Evolutionary conservation across 30 jellyfish, hydroid and myxozoan genomes (phyloP).

Genomic region (Chrysaora quinquecirrha): DNA sequence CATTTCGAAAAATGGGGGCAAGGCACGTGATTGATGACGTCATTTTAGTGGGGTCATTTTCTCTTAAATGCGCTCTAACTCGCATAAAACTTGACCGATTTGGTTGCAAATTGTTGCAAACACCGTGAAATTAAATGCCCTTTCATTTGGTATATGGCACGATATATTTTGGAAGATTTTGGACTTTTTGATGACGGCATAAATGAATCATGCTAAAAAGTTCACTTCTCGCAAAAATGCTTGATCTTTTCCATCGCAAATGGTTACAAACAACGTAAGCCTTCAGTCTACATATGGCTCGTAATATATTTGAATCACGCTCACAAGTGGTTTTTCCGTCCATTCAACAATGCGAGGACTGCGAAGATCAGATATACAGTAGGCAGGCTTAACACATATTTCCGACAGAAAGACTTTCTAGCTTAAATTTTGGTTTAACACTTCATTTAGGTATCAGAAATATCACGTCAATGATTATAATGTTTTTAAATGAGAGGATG

Average conservation of each 20-base stretch:
- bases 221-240: no score
- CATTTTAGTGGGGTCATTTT: not conserved
- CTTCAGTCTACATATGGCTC: no score
- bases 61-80: not conserved
- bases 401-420: no score
- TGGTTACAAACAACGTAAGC: not conserved
- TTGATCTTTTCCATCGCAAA: not conserved
- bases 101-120: not conserved
- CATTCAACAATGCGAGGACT: no score
- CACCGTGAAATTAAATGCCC: not conserved
- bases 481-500: not conserved
- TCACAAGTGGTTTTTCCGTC: no score
- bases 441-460: not conserved
- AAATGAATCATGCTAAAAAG: no score
- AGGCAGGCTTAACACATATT: no score
- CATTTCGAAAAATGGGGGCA: constrained; percentile 8
- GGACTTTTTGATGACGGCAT: no score
- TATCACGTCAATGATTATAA: not conserved
- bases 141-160: not conserved
- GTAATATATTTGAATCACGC: no score
- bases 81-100: not conserved
- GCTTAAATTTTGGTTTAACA: not conserved
- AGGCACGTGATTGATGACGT: constrained; percentile 2
- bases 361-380: not conserved
- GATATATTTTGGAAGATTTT: no score